Base-by-base conservation (phyloP, 2,113 vertebrate species). In the Sylvia atricapilla region DNA sequence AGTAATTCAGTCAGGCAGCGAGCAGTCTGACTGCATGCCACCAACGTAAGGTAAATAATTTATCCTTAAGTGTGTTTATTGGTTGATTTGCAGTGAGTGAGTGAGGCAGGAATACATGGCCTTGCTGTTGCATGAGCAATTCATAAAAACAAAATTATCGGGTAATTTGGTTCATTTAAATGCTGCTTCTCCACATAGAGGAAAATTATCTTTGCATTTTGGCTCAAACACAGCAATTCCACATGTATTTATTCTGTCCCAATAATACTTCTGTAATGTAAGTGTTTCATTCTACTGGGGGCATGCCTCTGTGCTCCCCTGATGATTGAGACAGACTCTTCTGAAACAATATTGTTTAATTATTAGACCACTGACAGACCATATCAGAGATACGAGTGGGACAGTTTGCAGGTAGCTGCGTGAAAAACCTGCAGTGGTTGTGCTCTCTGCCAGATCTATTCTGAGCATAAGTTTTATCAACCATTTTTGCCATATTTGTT, bases 141-240 rank as follows among this genome's bases (percentile, higher is more conserved):
- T 96, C 73, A 89, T 95, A 93, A 92, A 87, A 94, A 28, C 90
- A 87, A 96, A 96, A 94, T 93, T 87, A 92, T 81, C 18, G 25
- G 77, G 69, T 96, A 94, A 95, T 95, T 96, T 90, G 53, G 23
- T 92, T 96, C 73, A 89, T 94, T 97, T 96, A 66, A 94, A 92
- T 93, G 50, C 77, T 68, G 81, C 74, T 76, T 78, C 84, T 85
- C 82, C 74, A n/a, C 73, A 33, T 18, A 93, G 91, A 93, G 93
- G 91, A 78, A 89, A 93, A 96, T 72, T 49, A 33, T 43, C 76
- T 89, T 76, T 90, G 78, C 77, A 10, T 96, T 95, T 95, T 93
- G 92, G 88, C 93, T 94, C 86, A 28, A 43, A 14, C 6, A 1
- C 84, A 92, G 86, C 76, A 94, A 90, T 92, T 87, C 83, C 66